Evolutionary conservation across 2,113 vertebrate genomes (phyloP).

Genomic region (Eonycteris spelaea): DNA sequence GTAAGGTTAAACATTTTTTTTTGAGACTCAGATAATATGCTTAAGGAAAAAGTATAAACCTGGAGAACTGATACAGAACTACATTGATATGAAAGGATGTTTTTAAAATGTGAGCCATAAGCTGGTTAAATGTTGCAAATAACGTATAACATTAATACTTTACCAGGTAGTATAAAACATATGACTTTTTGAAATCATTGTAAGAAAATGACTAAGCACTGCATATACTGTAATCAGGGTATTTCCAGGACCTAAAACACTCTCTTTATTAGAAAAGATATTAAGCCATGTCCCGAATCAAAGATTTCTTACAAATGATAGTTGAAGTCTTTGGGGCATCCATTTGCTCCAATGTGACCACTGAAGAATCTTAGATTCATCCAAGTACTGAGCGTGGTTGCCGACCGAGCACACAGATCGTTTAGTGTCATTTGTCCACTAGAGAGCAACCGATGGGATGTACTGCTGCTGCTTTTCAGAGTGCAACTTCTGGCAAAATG

Average conservation of each 20-base stretch:
- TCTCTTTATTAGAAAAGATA: conserved; percentile 14
- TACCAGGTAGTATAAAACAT: background rate
- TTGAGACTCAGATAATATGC: background rate
- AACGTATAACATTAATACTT: conserved; percentile 9
- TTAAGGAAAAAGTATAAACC: background rate
- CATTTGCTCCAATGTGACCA: background rate
- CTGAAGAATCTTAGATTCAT: background rate
- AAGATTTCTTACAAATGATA: background rate
- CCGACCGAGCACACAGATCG: background rate
- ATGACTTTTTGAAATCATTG: background rate
- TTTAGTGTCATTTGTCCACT: no score
- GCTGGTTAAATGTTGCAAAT: conserved; percentile 20
- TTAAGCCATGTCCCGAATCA: background rate
- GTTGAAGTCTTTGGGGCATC: background rate
- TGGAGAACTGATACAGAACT: background rate
- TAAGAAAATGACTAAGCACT: conserved; percentile 26
- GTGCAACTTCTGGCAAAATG: background rate
- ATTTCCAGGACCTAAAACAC: conserved; percentile 1
- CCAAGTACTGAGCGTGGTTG: background rate
- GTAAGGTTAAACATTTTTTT: background rate
- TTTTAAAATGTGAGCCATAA: background rate
- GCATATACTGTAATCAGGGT: background rate
- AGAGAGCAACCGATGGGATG: background rate
- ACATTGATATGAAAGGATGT: background rate
- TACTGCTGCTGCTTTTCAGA: background rate